These are phyloP conservation scores for Spilarctia lutea DNA, from an alignment of 2,888 invertebrate genomes.

Conservation along the genomic window DNA sequence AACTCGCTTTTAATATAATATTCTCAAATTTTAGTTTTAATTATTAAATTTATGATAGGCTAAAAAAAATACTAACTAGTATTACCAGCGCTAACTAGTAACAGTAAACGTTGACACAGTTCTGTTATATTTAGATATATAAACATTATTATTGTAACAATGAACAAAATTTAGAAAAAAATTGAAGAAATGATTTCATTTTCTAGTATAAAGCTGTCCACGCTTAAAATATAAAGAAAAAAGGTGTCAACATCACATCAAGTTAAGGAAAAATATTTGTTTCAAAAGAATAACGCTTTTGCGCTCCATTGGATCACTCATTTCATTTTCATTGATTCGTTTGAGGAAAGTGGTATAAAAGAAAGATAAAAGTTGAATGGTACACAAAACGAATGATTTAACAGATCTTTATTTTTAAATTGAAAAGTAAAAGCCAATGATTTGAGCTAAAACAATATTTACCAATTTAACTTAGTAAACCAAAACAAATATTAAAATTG, in stretches of 20 bases:
- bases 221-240: slow-evolving; percentile 53
- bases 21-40: not conserved
- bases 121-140: not conserved
- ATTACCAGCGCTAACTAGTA: too few relatives aligned
- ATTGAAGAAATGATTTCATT: not conserved
- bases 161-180: not conserved
- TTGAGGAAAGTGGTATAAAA: slow-evolving; percentile 52
- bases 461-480: not conserved
- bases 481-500: not conserved
- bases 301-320: slow-evolving; percentile 69
- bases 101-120: not conserved
- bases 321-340: slow-evolving; percentile 65
- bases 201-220: slow-evolving; percentile 12
- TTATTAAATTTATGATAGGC: not conserved
- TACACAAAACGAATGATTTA: slow-evolving; percentile 43
- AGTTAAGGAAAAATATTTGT: slow-evolving; percentile 66
- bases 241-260: slow-evolving; percentile 56
- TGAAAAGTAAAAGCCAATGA: slow-evolving; percentile 8
- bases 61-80: too few relatives aligned
- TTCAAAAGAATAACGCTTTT: slow-evolving; percentile 71
- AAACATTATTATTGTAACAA: not conserved
- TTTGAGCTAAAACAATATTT: not conserved
- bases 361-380: slow-evolving; percentile 49
- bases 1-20: not conserved
- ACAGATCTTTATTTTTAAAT: slow-evolving; percentile 27